Evolutionary conservation across 1,140 invertebrate genomes (phyloP), one percentile per base, ranked within the genome.

Genomic region (Coptotermes formosanus): DNA sequence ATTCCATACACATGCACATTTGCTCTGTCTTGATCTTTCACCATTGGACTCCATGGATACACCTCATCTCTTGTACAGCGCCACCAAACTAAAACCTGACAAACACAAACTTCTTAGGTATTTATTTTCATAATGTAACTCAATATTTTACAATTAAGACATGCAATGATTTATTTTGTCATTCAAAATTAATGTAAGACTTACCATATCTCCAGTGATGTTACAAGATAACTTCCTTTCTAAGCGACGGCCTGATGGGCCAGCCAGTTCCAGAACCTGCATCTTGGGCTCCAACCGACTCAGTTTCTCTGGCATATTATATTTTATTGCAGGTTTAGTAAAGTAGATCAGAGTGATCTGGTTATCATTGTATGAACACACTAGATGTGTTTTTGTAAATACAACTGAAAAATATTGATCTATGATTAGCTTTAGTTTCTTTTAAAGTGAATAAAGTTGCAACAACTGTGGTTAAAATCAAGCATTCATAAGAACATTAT

Each of bases 21-120:
- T 55, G 96, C 95, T 88, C 95, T 92, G 90, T 97, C 95, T 88
- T 95, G 94, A 89, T 97, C 96, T 90, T 94, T 94, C 38, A 95
- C 93, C 86, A 95, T 92, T 48, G 96, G 96, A 90, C 95, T 95
- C 96, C 96, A 97, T 19, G 96, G 96, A 90, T 95, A 96, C 23
- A 96, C 95, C 91, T 97, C 95, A 89, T 96, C 95, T 90, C 94
- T 94, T 21, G 94, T 94, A 83, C 93, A 94, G 89, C 95, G 94
- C 91, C 95, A 96, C 96, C 96, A 97, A 85, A 96, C 93, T 87
- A 94, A 90, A 87, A 94, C 89, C 94, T 94, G 87, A 30, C 88
- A 52, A 88, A 85, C 55, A 82, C 23, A 87, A 83, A 81, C 21
- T 30, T 64, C 19, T 21, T 55, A 55, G 52, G 19, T 55, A 55